phyloP scores from a whole-genome alignment of 2,888 invertebrate genomes.

The Crepidodera aurea region DNA sequence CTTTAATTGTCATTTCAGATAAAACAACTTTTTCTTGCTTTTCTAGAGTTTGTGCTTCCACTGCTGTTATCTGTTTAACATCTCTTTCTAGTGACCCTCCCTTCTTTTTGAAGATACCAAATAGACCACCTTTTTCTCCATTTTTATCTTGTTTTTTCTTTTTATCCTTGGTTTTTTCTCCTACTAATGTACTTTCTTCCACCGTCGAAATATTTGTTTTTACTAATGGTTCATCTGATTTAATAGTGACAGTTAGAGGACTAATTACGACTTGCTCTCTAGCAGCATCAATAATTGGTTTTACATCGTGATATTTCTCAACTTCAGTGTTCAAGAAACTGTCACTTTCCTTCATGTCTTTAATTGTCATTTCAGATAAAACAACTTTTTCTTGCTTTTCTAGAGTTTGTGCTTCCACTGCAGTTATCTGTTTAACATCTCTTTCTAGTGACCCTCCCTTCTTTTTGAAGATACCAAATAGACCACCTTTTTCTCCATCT shows the following conservation, averaged over 20 bases:
- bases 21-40: conserved; percentile 10
- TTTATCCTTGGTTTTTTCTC: conserved; percentile 1
- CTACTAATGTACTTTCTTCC: not conserved
- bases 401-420: conserved; percentile 10
- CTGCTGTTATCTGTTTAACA: conserved; percentile 20
- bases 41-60: not conserved
- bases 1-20: conserved; percentile 36
- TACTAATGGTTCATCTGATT: conserved; percentile 13
- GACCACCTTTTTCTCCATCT: not conserved
- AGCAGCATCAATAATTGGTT: conserved; percentile 35
- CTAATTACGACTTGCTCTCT: conserved; percentile 28
- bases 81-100: conserved; percentile 17
- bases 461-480: conserved; percentile 28
- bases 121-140: conserved; percentile 30
- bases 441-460: conserved; percentile 14
- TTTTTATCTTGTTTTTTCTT: not conserved
- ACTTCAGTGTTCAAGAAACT: conserved; percentile 42
- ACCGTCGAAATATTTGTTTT: not conserved
- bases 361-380: conserved; percentile 36
- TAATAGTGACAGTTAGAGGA: not conserved
- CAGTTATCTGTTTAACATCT: conserved; percentile 1
- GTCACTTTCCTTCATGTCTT: conserved; percentile 39
- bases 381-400: conserved; percentile 18
- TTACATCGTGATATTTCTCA: conserved; percentile 41
- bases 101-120: conserved; percentile 30